phyloP scores from a whole-genome alignment of 2,113 vertebrate genomes.

The Siphamia tubifer region DNA sequence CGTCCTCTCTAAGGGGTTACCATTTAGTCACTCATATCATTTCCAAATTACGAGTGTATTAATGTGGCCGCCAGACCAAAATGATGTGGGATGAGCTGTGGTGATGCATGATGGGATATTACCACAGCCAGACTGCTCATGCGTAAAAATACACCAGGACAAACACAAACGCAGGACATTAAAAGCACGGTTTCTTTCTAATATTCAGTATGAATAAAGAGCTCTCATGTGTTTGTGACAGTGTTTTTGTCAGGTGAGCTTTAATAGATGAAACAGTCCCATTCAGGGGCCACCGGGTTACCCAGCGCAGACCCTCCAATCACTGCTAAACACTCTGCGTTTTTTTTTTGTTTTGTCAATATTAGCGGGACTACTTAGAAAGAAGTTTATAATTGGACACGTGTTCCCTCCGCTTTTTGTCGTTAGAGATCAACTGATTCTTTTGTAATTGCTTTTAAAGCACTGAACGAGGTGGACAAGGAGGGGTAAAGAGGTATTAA shows the following conservation, averaged over 20 bases:
- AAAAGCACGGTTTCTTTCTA: not conserved
- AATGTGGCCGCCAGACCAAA: conserved; percentile 47
- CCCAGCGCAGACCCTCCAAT: conserved; percentile 30
- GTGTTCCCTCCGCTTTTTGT: conserved; percentile 63
- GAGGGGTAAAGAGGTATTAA: conserved; percentile 65
- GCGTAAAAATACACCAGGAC: conserved; percentile 19
- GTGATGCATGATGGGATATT: conserved; percentile 19
- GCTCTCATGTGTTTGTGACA: conserved; percentile 68
- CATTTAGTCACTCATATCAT: conserved; percentile 41
- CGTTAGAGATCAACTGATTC: conserved; percentile 64
- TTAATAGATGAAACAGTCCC: conserved; percentile 41
- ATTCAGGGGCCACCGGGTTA: conserved; percentile 54
- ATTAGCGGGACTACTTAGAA: conserved; percentile 71
- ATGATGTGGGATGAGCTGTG: conserved; percentile 35
- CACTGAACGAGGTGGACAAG: conserved; percentile 63
- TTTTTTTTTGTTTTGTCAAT: conserved; percentile 75
- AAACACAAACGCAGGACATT: not conserved
- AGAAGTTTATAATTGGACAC: conserved; percentile 76
- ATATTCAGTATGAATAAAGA: conserved; percentile 14
- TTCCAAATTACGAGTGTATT: conserved; percentile 44
- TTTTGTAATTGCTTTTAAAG: conserved; percentile 68
- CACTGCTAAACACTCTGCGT: conserved; percentile 15
- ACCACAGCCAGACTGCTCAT: no score
- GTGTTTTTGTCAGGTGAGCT: conserved; percentile 54
- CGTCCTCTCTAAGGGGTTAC: conserved; percentile 23